Percentiles rank a stretch among this genome's conserved stretches.
Conservation (phyloP, 2,797 vertebrate genomes). For the Malacoctenus gilli region DNA sequence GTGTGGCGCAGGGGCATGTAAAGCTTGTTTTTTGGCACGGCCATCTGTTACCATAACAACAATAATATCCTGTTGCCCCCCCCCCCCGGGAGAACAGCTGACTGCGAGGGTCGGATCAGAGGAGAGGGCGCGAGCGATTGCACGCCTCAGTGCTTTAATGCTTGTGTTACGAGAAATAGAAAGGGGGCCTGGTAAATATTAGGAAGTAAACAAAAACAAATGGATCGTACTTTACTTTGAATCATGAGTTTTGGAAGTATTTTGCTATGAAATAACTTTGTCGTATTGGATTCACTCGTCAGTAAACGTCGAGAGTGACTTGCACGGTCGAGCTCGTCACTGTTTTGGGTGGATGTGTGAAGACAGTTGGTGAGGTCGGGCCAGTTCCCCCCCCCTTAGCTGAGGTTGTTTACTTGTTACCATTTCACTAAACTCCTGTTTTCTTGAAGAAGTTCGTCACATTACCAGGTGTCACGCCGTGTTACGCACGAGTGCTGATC, state of each 20-base stretch:
- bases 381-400: too few species aligned
- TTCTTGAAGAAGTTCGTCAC: too few species aligned
- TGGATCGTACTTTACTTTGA: not conserved
- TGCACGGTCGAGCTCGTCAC: too few species aligned
- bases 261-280: too few species aligned
- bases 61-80: conserved; percentile 65
- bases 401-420: not conserved
- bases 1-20: conserved; percentile 53
- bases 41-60: conserved; percentile 72
- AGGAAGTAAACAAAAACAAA: conserved; percentile 27
- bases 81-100: conserved; percentile 71
- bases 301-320: too few species aligned
- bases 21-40: conserved; percentile 63
- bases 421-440: not conserved
- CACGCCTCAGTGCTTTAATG: conserved; percentile 34
- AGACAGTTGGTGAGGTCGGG: too few species aligned
- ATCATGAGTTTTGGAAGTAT: too few species aligned
- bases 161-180: conserved; percentile 36
- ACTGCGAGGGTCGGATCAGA: conserved; percentile 43
- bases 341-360: too few species aligned
- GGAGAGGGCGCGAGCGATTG: conserved; percentile 10
- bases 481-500: too few species aligned
- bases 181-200: conserved; percentile 24
- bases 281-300: too few species aligned
- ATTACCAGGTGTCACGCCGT: too few species aligned